Evolutionary conservation across 2,888 invertebrate genomes (phyloP).

Genomic region (Dynastes grantii): DNA sequence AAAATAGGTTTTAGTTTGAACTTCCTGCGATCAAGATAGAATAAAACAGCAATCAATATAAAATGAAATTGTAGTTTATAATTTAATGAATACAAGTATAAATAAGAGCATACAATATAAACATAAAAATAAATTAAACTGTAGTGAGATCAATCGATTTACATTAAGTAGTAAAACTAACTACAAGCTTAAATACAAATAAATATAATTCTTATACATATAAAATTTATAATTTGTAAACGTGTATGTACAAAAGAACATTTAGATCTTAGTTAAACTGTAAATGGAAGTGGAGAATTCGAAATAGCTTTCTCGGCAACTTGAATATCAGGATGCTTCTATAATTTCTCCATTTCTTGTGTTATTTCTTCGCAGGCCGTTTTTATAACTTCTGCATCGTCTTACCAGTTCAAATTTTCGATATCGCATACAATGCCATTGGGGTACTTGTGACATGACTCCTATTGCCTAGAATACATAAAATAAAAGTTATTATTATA

Average conservation of each 20-base stretch:
- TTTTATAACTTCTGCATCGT: slow-evolving; percentile 83
- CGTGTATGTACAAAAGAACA: slow-evolving; percentile 28
- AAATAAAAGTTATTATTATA: not conserved
- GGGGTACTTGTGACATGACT: slow-evolving; percentile 85
- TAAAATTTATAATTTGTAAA: not conserved
- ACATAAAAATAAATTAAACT: slow-evolving; percentile 39
- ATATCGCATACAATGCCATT: slow-evolving; percentile 89
- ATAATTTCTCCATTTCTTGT: slow-evolving; percentile 46
- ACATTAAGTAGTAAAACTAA: slow-evolving; percentile 38
- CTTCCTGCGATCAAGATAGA: not conserved
- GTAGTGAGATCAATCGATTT: slow-evolving; percentile 43
- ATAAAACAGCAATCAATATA: not conserved
- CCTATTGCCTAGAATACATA: slow-evolving; percentile 75
- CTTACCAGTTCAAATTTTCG: slow-evolving; percentile 85
- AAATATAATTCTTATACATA: not conserved
- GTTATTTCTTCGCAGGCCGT: slow-evolving; percentile 64
- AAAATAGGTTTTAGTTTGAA: slow-evolving; percentile 43
- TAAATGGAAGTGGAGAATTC: not conserved
- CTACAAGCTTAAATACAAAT: not conserved
- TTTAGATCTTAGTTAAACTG: not conserved
- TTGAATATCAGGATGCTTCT: slow-evolving; percentile 29
- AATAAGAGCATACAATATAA: slow-evolving; percentile 22
- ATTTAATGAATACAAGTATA: slow-evolving; percentile 22
- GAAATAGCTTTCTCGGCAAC: too few species aligned
- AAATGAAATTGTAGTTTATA: not conserved